These are phyloP conservation scores for Zaprionus africanus DNA, from an alignment of 1,140 invertebrate species.

Conservation along the genomic window DNA sequence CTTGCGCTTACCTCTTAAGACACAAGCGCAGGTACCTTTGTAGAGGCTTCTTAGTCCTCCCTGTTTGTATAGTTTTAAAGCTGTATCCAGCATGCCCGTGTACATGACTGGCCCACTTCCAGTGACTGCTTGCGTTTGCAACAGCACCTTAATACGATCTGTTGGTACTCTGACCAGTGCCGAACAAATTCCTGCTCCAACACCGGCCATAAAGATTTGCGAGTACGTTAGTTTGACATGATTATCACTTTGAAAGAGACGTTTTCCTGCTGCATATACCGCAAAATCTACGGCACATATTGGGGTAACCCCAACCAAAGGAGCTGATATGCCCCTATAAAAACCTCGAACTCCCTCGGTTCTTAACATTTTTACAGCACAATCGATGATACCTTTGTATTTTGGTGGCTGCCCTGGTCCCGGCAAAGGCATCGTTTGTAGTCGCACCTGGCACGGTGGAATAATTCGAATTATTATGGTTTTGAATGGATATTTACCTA, in stretches of 20 bases:
- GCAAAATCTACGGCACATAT: conserved; percentile 98
- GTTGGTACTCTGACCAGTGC: conserved; percentile 98
- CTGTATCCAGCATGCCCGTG: conserved; percentile 95
- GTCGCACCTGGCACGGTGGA: conserved; percentile 87
- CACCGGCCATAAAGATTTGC: conserved; percentile 96
- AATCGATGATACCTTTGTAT: conserved; percentile 96
- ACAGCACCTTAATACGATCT: conserved; percentile 98
- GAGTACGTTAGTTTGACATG: conserved; percentile 88
- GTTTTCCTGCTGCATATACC: conserved; percentile 97
- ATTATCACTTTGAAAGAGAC: conserved; percentile 89
- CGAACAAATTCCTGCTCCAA: conserved; percentile 96
- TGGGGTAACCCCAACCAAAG: conserved; percentile 91
- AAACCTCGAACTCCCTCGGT: conserved; percentile 94
- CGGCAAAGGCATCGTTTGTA: conserved; percentile 96
- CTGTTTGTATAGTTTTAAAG: conserved; percentile 95
- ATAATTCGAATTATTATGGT: background rate
- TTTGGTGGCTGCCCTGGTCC: conserved; percentile 89
- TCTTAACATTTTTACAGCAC: conserved; percentile 94
- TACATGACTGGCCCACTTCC: conserved; percentile 92
- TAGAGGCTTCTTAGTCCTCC: conserved; percentile 98
- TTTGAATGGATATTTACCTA: background rate
- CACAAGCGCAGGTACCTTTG: conserved; percentile 96
- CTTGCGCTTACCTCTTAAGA: conserved; percentile 90
- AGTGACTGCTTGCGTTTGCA: conserved; percentile 94
- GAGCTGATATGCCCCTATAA: conserved; percentile 92